Base-by-base conservation (phyloP, 1,140 invertebrate species). In the Ostrea denselamellosa region DNA sequence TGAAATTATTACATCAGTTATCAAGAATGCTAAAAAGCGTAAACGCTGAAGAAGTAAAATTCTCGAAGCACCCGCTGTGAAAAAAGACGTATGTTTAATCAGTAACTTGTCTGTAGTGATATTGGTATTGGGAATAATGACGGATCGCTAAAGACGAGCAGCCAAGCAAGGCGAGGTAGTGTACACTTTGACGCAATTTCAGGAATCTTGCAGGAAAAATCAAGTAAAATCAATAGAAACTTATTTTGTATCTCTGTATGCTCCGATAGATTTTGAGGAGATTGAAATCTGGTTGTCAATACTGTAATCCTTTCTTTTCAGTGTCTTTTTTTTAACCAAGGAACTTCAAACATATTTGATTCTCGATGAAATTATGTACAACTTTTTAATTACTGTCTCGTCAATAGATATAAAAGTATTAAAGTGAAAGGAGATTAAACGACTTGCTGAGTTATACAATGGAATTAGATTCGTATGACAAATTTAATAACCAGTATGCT, bases 141-240 rank as follows among this genome's bases (percentile, higher is more conserved):
- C 28, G 12, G 68, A 71, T 71, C 22, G 68, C 68, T 25, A 71
- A 28, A 71, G 22, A 71, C 8, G 28, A 71, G 22, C 68, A 71
- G 22, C 12, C 22, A 71, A 71, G 68, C 68, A 71, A 12, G 28
- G 22, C 22, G 28, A 71, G 68, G n/a, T 71, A 34, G 28, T 71
- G 68, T 71, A 71, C 68, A 71, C 28, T 71, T 71, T 71, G 68
- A 28, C 68, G 68, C 68, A 71, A 71, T 71, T 71, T 71, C 68
- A 71, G 68, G 25, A 71, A 71, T 71, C 68, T 71, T 71, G 25
- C n/a, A 71, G 28, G 68, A 71, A 22, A 71, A 71, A 71, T 71
- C 12, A 25, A 71, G 68, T 71, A 71, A 71, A 71, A 71, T 71
- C 68, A 71, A 71, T 71, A 28, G 22, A 25, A 28, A 71, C 22